Evolutionary conservation across 64 coral and sea anemone genomes (phyloP), one percentile per base, ranked within the genome.

Genomic region (Montipora sp.): DNA sequence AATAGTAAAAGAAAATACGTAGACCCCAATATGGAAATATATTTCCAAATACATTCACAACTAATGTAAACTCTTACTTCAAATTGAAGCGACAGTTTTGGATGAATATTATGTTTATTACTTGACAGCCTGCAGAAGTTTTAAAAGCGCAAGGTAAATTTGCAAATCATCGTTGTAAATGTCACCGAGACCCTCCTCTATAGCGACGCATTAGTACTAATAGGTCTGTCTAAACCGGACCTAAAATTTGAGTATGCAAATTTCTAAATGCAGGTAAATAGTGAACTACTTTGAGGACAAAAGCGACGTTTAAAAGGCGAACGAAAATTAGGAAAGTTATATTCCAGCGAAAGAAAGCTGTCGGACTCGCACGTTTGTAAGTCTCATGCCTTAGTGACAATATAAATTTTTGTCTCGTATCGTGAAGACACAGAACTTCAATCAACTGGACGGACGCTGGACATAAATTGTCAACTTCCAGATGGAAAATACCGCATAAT

Each of bases 201-300:
- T 0, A 8, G 65, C 2, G 82, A 19, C 8, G 82, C 46, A 70
- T 85, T 72, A 71, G 61, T 50, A 46, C 13, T 85, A 85, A 85
- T 85, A 50, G 65, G 46, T 63, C 15, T 18, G 46, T 63, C 15
- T 18, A 50, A 23, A 20, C 10, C 18, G 4, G 18, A 22, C 63
- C 71, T 70, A 0, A 47, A 49, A 22, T 72, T 70, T 70, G 2
- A 19, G 6, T 85, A 46, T 85, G 82, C 65, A 85, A 85, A 85
- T 85, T 36, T 36, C 36, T 36, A 36, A 36, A 36, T 36, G 36
- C 36, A 49, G 16, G 8, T 19, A 1, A 50, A 20, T 76, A 36
- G 36, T 36, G 36, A 36, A 36, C 36, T 36, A 36, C 36, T 49
- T 78, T 50, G 76, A 18, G 47, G 45, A 50, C 6, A 55, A 55